Base-by-base conservation (phyloP, 1,140 invertebrate species). In the Bombus superbus region DNA sequence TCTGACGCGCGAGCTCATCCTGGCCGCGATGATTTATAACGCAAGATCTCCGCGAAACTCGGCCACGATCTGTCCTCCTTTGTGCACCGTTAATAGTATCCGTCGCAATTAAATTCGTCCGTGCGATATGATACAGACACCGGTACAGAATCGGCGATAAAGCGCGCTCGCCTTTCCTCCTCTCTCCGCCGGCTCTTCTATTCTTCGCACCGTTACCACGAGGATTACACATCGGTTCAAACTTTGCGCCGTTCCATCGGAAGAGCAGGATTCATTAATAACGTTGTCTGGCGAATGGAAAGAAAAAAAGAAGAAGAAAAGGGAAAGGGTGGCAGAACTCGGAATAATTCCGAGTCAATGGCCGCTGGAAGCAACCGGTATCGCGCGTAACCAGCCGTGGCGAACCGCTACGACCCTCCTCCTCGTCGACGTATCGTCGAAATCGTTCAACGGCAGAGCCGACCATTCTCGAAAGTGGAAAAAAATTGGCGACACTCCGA, bases 191-290 rank as follows among this genome's bases (percentile, higher is more conserved):
- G 10, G 10, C 73, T 15, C 64, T 3, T 32, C 22, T 15, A 15
- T 57, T 71, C 83, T 72, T 72, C 59, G 53, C 62, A 32, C n/a
- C 42, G 53, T 25, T 32, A 47, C 68, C 57, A 32, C 40, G 59
- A 84, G 83, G 83, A 84, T 79, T 84, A 84, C 83, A 71, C 83
- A 72, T 79, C 64, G 83, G 38, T 84, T 47, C 66, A 72, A 84
- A 62, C 66, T 76, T 73, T 4, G 22, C 22, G 3, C 25, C 40
- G 13, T 57, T 62, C 74, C 64, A 64, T 71, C 68, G 76, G 10
- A 44, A 38, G 64, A 35, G 74, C 75, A 79, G 38, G 66, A 85
- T 85, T 85, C 68, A 64, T 80, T 85, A 85, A 85, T 80, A 85
- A 85, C 77, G 28, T 9, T 22, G 32, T 22, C 25, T 10, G 42